phyloP scores from a whole-genome alignment of 2,888 invertebrate genomes.

The Diplazon laetatorius region DNA sequence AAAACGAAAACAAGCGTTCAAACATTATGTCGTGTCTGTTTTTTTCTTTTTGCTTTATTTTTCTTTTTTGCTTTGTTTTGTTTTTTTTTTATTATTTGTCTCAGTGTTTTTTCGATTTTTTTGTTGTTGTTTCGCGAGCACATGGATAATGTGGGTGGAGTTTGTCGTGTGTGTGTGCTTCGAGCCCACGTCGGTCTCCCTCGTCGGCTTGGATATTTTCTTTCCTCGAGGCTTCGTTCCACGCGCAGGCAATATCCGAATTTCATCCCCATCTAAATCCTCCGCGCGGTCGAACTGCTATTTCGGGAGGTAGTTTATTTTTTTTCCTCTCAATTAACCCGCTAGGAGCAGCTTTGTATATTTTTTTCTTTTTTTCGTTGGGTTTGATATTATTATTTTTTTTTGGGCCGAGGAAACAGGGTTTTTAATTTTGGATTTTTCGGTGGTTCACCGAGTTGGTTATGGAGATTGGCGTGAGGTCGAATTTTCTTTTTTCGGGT shows the following conservation, averaged over 20 bases:
- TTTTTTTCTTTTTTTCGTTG: too few relatives aligned
- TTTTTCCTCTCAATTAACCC: slow-evolving; percentile 20
- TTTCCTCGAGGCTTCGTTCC: slow-evolving; percentile 16
- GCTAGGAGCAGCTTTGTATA: background rate
- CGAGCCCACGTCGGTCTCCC: background rate
- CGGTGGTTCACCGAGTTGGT: background rate
- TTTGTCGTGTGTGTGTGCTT: background rate
- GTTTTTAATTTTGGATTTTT: slow-evolving; percentile 13
- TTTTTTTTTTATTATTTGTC: slow-evolving; percentile 1
- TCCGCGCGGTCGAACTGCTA: background rate
- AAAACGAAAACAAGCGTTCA: slow-evolving; percentile 50
- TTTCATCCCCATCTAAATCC: too few relatives aligned
- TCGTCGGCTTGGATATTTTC: slow-evolving; percentile 7
- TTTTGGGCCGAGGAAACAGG: background rate
- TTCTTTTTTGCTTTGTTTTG: background rate
- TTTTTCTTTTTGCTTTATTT: slow-evolving; percentile 5
- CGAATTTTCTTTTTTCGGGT: too few relatives aligned
- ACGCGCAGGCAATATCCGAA: slow-evolving; percentile 13
- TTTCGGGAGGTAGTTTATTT: slow-evolving; percentile 1
- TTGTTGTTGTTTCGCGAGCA: slow-evolving; percentile 3
- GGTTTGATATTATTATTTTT: too few relatives aligned
- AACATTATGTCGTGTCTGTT: slow-evolving; percentile 16
- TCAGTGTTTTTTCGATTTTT: background rate
- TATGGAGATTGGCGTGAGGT: background rate
- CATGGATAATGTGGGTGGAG: too few relatives aligned